Evolutionary conservation across 2,797 vertebrate species (phyloP).

Genomic region (Eospalax fontanierii): DNA sequence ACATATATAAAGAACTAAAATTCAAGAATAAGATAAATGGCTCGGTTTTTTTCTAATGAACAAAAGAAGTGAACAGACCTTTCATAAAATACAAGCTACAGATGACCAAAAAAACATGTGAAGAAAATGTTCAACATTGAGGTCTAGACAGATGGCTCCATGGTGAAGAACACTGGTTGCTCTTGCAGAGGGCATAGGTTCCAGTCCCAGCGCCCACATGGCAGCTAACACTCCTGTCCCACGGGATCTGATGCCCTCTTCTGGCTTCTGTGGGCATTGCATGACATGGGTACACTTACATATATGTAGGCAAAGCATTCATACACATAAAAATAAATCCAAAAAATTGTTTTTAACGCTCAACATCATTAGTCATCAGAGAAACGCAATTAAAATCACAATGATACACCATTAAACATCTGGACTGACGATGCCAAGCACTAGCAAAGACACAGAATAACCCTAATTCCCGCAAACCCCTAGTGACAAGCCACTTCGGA

Average conservation of each 20-base stretch:
- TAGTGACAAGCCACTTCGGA: conserved; percentile 13
- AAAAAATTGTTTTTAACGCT: neutral
- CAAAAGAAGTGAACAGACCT: conserved; percentile 66
- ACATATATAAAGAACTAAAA: conserved; percentile 76
- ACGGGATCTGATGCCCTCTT: too few relatives aligned
- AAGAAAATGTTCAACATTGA: conserved; percentile 38
- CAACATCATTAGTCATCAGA: conserved; percentile 76
- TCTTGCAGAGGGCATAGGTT: too few relatives aligned
- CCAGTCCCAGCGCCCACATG: too few relatives aligned
- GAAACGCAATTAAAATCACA: conserved; percentile 81
- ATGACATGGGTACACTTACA: too few relatives aligned
- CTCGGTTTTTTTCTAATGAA: conserved; percentile 53
- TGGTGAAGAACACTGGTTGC: too few relatives aligned
- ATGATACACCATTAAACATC: conserved; percentile 69
- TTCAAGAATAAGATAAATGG: conserved; percentile 59
- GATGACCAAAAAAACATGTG: conserved; percentile 68
- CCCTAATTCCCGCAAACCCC: neutral
- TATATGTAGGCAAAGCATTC: too few relatives aligned
- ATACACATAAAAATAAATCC: too few relatives aligned
- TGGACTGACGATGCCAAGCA: conserved; percentile 40
- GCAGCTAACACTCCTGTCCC: too few relatives aligned
- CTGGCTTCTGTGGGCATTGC: too few relatives aligned
- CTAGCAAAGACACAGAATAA: conserved; percentile 42
- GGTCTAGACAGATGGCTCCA: too few relatives aligned
- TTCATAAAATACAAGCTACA: conserved; percentile 70